phyloP scores from a whole-genome alignment of 2,797 vertebrate genomes.

The Crenichthys baileyi region DNA sequence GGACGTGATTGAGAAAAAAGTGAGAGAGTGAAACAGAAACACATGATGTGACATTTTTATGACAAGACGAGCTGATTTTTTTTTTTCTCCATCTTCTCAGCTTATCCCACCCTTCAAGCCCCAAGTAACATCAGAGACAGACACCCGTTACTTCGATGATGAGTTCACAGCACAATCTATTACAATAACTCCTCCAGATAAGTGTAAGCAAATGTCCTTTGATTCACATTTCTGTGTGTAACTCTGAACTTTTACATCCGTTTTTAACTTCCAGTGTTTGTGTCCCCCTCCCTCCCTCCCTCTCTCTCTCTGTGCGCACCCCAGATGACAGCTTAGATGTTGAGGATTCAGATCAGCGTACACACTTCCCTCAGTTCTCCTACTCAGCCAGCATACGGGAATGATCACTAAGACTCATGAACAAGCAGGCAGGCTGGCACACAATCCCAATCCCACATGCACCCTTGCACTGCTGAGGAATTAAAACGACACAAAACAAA shows the following conservation, averaged over 20 bases:
- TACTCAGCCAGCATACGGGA: slow-evolving; percentile 93
- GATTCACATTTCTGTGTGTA: background rate
- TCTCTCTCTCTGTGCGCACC: slow-evolving; percentile 19
- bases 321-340: slow-evolving; percentile 89
- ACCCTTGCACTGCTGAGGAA: slow-evolving; percentile 74
- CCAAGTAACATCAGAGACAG: slow-evolving; percentile 93
- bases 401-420: slow-evolving; percentile 76
- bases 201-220: slow-evolving; percentile 83
- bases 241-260: background rate
- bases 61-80: background rate
- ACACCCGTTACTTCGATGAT: slow-evolving; percentile 95
- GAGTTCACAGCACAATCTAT: slow-evolving; percentile 96
- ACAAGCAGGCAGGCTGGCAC: slow-evolving; percentile 72
- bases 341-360: slow-evolving; percentile 88
- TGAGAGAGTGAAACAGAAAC: slow-evolving; percentile 43
- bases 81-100: slow-evolving; percentile 62
- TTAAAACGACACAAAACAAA: slow-evolving; percentile 59
- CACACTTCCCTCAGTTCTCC: slow-evolving; percentile 95
- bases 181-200: slow-evolving; percentile 93
- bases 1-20: slow-evolving; percentile 92
- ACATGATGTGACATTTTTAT: background rate
- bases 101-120: slow-evolving; percentile 93
- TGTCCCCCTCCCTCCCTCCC: slow-evolving; percentile 10
- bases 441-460: slow-evolving; percentile 69
- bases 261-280: slow-evolving; percentile 18